phyloP scores from a whole-genome alignment of 2,113 vertebrate genomes.

The Chaetura pelagica region DNA sequence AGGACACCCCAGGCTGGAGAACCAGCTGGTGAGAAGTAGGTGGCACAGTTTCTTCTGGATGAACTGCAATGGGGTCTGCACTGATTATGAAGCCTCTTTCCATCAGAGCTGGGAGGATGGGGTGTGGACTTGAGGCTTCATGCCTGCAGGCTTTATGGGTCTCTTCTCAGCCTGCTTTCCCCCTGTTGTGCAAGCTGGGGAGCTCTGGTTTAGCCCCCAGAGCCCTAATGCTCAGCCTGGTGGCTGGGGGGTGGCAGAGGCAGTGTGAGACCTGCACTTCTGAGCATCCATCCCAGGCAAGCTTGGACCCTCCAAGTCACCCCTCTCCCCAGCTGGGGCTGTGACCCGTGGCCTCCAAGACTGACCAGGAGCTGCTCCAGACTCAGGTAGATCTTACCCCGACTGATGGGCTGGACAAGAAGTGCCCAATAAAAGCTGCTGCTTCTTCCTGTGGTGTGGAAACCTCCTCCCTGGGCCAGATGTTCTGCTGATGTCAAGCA shows the following conservation, averaged over 20 bases:
- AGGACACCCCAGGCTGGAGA: background rate
- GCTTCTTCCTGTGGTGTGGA: background rate
- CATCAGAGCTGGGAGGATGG: background rate
- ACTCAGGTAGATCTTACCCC: background rate
- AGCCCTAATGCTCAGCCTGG: background rate
- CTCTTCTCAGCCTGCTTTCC: background rate
- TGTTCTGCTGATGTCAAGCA: background rate
- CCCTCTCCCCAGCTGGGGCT: background rate
- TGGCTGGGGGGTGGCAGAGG: background rate
- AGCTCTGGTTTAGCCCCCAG: background rate
- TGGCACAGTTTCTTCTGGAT: background rate
- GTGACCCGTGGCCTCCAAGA: too few species aligned
- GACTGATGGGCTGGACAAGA: rapidly evolving
- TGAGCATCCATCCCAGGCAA: background rate
- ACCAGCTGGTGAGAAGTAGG: background rate
- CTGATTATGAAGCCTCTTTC: background rate
- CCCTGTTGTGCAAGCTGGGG: background rate
- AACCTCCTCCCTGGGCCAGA: background rate
- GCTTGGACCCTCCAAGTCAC: too few species aligned
- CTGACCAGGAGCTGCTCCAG: too few species aligned
- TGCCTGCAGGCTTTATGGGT: background rate
- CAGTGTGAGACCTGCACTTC: too few species aligned
- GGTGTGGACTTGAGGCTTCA: background rate
- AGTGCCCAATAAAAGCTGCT: background rate
- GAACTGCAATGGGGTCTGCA: background rate